phyloP scores from a whole-genome alignment of 2,888 invertebrate species.

The Epinotia brunnichana region DNA sequence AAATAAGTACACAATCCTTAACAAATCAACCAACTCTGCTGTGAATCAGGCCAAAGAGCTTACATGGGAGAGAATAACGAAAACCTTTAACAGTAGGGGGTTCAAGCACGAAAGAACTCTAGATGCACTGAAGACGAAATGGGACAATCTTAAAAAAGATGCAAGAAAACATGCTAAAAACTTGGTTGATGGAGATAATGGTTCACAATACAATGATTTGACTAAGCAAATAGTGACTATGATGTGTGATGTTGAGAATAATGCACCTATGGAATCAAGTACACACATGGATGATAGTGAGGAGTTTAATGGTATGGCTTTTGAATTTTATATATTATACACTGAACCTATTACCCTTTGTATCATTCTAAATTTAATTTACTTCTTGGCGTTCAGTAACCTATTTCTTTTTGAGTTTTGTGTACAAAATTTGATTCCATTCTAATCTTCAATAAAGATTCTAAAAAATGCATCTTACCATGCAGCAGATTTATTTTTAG shows the following conservation, averaged over 20 bases:
- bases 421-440: no score
- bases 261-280: constrained; percentile 43
- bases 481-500: no score
- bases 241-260: constrained; percentile 58
- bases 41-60: constrained; percentile 65
- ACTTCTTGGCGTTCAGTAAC: no score
- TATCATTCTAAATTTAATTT: no score
- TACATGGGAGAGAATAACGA: constrained; percentile 69
- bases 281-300: constrained; percentile 51
- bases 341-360: no score
- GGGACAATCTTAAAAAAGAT: constrained; percentile 71
- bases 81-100: constrained; percentile 63
- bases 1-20: constrained; percentile 66
- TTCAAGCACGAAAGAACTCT: constrained; percentile 58
- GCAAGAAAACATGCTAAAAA: constrained; percentile 63
- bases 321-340: background rate
- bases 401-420: no score
- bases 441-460: no score
- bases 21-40: constrained; percentile 62
- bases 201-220: constrained; percentile 55
- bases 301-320: constrained; percentile 31
- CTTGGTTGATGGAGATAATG: constrained; percentile 56
- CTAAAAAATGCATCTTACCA: no score
- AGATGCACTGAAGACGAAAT: constrained; percentile 69
- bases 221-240: constrained; percentile 57